Conservation (phyloP, 92 coral and sea anemone species). For the Phenganax marumi region DNA sequence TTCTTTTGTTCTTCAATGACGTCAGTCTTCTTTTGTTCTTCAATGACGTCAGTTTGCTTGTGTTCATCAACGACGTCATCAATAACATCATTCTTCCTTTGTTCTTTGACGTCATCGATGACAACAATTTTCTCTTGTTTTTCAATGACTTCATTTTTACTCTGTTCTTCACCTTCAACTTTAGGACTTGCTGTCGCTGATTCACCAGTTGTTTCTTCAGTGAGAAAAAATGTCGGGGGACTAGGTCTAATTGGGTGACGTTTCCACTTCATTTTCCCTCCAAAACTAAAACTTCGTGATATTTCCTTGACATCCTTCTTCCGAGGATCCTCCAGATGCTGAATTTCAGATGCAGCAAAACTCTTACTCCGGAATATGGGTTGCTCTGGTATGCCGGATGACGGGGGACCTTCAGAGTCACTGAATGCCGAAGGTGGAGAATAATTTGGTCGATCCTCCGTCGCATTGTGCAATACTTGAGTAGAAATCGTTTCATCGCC, state of each 20-base stretch:
- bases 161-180: neutral
- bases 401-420: neutral
- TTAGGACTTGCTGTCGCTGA: neutral
- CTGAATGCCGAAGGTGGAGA: neutral
- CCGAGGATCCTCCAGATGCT: neutral
- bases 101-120: neutral
- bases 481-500: neutral
- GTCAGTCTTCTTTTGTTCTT: neutral
- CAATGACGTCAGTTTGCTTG: neutral
- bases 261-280: conserved; percentile 4
- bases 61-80: too few species aligned
- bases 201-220: neutral
- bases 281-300: conserved; percentile 29
- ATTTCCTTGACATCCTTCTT: neutral
- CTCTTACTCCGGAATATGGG: conserved; percentile 12
- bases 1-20: too few species aligned
- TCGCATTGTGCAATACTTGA: neutral
- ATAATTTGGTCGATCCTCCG: neutral
- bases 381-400: too few species aligned
- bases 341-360: conserved; percentile 1
- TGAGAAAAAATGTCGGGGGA: conserved; percentile 33
- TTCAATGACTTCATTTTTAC: neutral
- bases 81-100: neutral
- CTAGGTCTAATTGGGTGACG: conserved; percentile 20
- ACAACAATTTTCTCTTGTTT: neutral